Conservation (phyloP, 2,888 invertebrate species). For the Andrena flavipes region DNA sequence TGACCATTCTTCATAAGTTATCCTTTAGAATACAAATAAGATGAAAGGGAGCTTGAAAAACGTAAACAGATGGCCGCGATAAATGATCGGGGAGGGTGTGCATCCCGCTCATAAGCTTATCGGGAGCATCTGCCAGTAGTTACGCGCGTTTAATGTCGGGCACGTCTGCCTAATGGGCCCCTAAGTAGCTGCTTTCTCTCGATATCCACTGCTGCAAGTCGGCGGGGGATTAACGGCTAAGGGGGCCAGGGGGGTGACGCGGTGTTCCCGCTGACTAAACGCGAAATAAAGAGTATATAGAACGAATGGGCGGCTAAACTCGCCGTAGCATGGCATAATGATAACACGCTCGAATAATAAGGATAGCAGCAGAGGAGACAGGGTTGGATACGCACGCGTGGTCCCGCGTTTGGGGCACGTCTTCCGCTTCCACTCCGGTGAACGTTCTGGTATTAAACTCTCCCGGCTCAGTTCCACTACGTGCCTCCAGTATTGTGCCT, state of each 20-base stretch:
- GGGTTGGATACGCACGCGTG: conserved; percentile 85
- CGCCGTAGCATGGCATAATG: conserved; percentile 80
- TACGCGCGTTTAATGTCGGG: neutral
- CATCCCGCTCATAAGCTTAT: neutral
- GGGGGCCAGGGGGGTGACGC: neutral
- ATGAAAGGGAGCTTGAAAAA: neutral
- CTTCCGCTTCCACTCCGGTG: conserved; percentile 79
- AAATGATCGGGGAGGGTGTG: neutral
- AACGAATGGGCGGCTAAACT: conserved; percentile 72
- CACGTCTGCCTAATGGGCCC: neutral
- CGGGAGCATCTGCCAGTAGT: conserved; percentile 6
- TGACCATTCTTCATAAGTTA: too few relatives aligned
- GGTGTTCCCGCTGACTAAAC: conserved; percentile 34
- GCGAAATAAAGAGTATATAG: conserved; percentile 56
- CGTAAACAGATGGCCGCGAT: neutral
- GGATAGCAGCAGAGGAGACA: conserved; percentile 82
- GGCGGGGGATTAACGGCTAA: too few relatives aligned
- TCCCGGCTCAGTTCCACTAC: conserved; percentile 71
- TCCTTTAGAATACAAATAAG: neutral
- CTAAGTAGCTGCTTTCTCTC: conserved; percentile 1
- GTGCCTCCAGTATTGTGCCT: conserved; percentile 65
- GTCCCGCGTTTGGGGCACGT: conserved; percentile 82
- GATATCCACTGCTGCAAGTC: neutral
- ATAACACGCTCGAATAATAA: conserved; percentile 84
- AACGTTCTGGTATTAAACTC: conserved; percentile 69